Base-by-base conservation (phyloP, 2,888 invertebrate genomes). In the Agriopis marginaria region DNA sequence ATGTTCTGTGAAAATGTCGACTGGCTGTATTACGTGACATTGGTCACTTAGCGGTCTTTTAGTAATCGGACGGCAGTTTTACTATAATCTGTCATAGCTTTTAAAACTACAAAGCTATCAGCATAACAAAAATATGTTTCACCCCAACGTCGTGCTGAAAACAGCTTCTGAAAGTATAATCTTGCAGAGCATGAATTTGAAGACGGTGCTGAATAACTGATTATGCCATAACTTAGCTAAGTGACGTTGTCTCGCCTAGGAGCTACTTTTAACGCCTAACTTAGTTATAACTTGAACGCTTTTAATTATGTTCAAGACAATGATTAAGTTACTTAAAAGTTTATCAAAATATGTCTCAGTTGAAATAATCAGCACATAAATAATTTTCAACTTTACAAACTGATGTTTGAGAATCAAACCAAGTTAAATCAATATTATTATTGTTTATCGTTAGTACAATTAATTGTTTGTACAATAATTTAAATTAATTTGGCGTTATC, bases 131-230 rank as follows among this genome's bases (percentile, higher is more conserved):
- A 54, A n/a, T 11, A 3, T 56, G 7, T 6, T 44, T 44, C 17
- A n/a, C n/a, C 11, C 17, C 11, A 40, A 60, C 49, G 50, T 51
- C 17, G 11, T 39, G 59, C n/a, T 23, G 17, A 23, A 59, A 65
- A 53, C 39, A 40, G 40, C 47, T 54, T 51, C 40, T 40, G 49
- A 58, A 67, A 67, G 56, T 58, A 32, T 58, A 51, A 67, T 50
- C 17, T 42, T 8, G 12, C 42, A 47, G n/a, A 44, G 49, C 53
- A 12, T 50, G 42, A 69, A 49, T 59, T 54, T 51, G 40, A 62
- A 53, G 49, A 58, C 58, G 54, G 66, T 61, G 4, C 45, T 76
- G 65, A 73, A 73, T 76, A 74, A 72, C 65, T 74, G 70, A 76
- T 71, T 39, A 55, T 40, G 70, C 66, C 68, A 74, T 76, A 72